These are phyloP conservation scores for Subanguina moxae DNA, from an alignment of 1,140 invertebrate genomes.

Conservation along the genomic window DNA sequence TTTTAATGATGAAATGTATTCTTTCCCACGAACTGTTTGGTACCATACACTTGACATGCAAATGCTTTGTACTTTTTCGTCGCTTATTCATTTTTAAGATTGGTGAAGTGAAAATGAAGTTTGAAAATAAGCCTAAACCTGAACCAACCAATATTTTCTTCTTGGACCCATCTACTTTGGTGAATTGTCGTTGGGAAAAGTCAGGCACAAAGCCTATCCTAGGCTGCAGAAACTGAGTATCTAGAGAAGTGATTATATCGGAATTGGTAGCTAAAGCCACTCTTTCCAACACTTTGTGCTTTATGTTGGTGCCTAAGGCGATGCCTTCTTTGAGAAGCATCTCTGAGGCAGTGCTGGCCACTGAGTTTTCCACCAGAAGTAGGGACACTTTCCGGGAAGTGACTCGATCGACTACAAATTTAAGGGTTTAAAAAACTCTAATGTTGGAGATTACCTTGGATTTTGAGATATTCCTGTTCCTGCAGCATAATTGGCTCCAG, in stretches of 20 bases:
- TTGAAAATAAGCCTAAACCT: conserved; percentile 10
- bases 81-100: too few species aligned
- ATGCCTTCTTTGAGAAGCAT: conserved; percentile 70
- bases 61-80: too few species aligned
- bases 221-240: conserved; percentile 74
- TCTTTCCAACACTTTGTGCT: conserved; percentile 75
- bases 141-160: conserved; percentile 41
- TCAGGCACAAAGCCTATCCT: conserved; percentile 78
- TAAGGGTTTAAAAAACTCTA: not conserved
- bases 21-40: too few species aligned
- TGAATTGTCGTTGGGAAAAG: conserved; percentile 75
- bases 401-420: conserved; percentile 72
- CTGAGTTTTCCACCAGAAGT: conserved; percentile 81
- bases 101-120: too few species aligned
- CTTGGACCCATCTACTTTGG: conserved; percentile 63
- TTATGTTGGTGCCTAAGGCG: conserved; percentile 82
- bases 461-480: conserved; percentile 54
- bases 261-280: conserved; percentile 77
- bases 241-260: conserved; percentile 81
- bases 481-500: conserved; percentile 55
- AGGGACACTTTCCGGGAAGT: conserved; percentile 77
- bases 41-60: too few species aligned
- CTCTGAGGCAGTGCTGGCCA: conserved; percentile 66
- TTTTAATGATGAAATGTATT: too few species aligned
- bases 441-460: conserved; percentile 45